Conservation (phyloP, 2,113 vertebrate genomes). For the Oryzias curvinotus region DNA sequence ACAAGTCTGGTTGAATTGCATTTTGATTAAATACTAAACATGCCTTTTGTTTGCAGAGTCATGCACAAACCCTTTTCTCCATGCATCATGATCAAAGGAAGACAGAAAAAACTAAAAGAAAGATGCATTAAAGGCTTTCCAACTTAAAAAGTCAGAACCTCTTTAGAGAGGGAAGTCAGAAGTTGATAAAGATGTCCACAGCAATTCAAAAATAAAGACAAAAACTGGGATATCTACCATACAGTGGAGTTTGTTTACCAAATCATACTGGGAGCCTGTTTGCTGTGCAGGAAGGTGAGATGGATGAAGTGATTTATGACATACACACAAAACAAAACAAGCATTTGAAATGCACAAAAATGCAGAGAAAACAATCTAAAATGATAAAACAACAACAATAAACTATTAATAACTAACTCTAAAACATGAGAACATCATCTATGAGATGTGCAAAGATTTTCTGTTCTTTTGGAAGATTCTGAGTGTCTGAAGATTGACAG, state of each 20-base stretch:
- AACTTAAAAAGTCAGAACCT: neutral
- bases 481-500: too few species aligned
- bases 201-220: constrained; percentile 90
- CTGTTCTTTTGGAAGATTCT: too few species aligned
- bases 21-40: too few species aligned
- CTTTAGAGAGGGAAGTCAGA: neutral
- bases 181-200: constrained; percentile 80
- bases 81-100: too few species aligned
- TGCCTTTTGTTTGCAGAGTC: too few species aligned
- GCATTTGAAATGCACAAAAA: neutral
- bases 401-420: too few species aligned
- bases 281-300: constrained; percentile 87
- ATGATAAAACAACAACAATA: neutral
- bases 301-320: constrained; percentile 80
- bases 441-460: too few species aligned
- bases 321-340: constrained; percentile 45
- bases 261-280: constrained; percentile 93
- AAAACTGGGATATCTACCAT: constrained; percentile 99
- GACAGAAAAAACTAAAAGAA: too few species aligned
- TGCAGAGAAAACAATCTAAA: constrained; percentile 1
- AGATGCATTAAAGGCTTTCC: too few species aligned
- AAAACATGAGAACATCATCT: too few species aligned
- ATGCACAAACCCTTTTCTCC: too few species aligned
- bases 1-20: too few species aligned
- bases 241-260: constrained; percentile 99